Evolutionary conservation across 2,888 invertebrate species (phyloP), one percentile per base, ranked within the genome.

Genomic region (Odiellus spinosus): DNA sequence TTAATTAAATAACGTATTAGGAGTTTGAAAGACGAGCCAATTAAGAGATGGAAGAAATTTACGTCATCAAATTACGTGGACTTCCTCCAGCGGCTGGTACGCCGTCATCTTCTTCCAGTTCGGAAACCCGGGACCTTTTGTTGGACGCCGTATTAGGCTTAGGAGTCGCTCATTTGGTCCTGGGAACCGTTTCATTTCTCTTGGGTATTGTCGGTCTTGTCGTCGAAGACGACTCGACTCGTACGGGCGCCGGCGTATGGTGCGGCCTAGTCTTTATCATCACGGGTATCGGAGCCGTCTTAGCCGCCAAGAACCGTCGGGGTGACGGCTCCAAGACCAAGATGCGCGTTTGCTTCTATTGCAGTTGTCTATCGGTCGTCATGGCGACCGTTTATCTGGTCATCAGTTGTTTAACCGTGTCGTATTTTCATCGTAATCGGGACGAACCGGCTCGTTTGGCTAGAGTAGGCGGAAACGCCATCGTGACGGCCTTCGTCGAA

Each of bases 21-120:
- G n/a, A n/a, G n/a, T n/a, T n/a, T n/a, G n/a, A n/a, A n/a, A n/a
- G n/a, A n/a, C n/a, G n/a, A n/a, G n/a, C n/a, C n/a, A n/a, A n/a
- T n/a, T n/a, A n/a, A 26, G 17, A 15, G n/a, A 54, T 54, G 54
- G 54, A 54, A 42, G 54, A 54, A 35, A 48, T 54, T 4, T 54
- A 54, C 40, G 52, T 54, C 39, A 52, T 54, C 14, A 50, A 50
- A 19, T 35, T 54, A 10, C 46, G 48, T 33, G 52, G 54, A 12
- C 44, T 53, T 3, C 52, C 52, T 12, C 46, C 54, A 6, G 45
- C 50, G 11, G 32, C 51, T 1, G 39, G 45, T 6, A 39, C 49
- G 1, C 41, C 36, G 15, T 42, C 48, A 6, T 48, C 48, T 21
- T 32, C 48, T n/a, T 38, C 48, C 6, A 21, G 47, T 20, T 20